These are phyloP conservation scores for Drosophila robusta DNA, from an alignment of 2,888 invertebrate species.

Conservation along the genomic window DNA sequence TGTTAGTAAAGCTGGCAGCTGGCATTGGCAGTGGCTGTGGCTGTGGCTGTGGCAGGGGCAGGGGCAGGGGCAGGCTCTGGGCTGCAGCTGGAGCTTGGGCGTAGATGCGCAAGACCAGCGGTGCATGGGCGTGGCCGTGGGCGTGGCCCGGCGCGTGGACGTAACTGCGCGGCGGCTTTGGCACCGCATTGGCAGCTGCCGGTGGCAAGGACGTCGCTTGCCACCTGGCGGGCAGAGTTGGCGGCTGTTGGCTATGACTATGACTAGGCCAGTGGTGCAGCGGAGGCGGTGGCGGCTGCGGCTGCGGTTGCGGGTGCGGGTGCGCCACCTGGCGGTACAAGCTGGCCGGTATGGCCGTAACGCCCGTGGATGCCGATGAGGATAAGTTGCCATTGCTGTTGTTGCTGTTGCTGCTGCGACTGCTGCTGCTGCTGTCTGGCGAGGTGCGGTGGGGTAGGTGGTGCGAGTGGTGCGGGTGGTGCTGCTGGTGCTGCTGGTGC, in stretches of 20 bases:
- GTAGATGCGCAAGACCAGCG: conserved; percentile 62
- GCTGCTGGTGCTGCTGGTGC: conserved; percentile 18
- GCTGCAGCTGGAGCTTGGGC: conserved; percentile 30
- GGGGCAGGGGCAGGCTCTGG: conserved; percentile 23
- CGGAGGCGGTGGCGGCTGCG: conserved; percentile 21
- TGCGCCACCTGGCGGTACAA: conserved; percentile 37
- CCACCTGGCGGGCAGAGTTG: too few species aligned
- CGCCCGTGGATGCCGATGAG: conserved; percentile 83
- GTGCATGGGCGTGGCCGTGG: conserved; percentile 16
- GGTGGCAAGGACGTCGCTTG: not conserved
- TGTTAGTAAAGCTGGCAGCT: conserved; percentile 27
- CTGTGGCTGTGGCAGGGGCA: conserved; percentile 14
- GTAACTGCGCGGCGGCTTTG: conserved; percentile 82
- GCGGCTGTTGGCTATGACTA: conserved; percentile 60
- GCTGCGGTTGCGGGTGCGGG: not conserved
- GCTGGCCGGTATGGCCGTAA: conserved; percentile 82
- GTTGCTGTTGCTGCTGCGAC: conserved; percentile 23
- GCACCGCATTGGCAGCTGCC: conserved; percentile 75
- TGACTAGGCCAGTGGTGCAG: conserved; percentile 67
- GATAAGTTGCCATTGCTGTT: conserved; percentile 70
- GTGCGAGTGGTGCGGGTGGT: conserved; percentile 16
- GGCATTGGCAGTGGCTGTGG: conserved; percentile 15
- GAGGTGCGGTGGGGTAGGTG: conserved; percentile 18
- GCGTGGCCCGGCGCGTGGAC: conserved; percentile 15
- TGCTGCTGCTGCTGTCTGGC: conserved; percentile 27